These are phyloP conservation scores for Astyanax mexicanus DNA, from an alignment of 2,797 vertebrate genomes.

Conservation along the genomic window DNA sequence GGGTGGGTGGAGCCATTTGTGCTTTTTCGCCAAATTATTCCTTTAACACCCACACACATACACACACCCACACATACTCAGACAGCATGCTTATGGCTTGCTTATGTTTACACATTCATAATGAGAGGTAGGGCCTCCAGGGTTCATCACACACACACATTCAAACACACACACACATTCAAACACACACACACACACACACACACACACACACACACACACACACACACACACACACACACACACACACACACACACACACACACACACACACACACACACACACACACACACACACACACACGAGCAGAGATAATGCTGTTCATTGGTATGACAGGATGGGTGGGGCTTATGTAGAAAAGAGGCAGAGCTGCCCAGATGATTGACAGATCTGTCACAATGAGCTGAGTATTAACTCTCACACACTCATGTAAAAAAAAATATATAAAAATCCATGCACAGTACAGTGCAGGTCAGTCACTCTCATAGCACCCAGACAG, in stretches of 20 bases:
- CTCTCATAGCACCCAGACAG: not conserved
- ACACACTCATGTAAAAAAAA: constrained; percentile 3
- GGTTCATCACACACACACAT: not conserved
- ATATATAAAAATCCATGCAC: constrained; percentile 2
- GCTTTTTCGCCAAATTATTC: no score
- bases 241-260: not conserved
- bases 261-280: not conserved
- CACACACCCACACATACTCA: constrained; percentile 54
- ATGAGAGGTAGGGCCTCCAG: not conserved
- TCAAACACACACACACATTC: not conserved
- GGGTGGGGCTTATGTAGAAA: not conserved
- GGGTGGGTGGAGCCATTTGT: no score
- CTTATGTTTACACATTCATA: not conserved
- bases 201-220: not conserved
- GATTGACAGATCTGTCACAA: constrained; percentile 13
- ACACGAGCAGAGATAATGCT: not conserved
- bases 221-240: not conserved
- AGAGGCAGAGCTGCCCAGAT: constrained; percentile 1
- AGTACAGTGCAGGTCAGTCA: not conserved
- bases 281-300: not conserved
- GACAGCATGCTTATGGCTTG: constrained; percentile 25
- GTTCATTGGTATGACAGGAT: constrained; percentile 15
- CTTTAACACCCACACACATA: not conserved
- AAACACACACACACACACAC: not conserved
- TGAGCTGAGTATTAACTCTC: not conserved